phyloP scores from a whole-genome alignment of 2,888 invertebrate species.

The Protophormia terraenovae region DNA sequence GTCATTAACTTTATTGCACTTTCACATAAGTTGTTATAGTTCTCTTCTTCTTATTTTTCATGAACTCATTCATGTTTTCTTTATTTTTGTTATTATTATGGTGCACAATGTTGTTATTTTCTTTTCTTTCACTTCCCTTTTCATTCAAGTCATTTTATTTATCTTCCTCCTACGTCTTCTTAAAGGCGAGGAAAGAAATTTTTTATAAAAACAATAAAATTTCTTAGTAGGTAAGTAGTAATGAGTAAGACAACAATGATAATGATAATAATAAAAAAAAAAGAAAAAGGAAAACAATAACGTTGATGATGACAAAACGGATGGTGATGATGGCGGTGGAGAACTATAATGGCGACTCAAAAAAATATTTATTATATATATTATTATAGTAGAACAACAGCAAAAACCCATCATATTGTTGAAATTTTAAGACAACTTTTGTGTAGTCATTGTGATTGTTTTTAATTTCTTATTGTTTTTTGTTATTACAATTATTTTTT shows the following conservation, averaged over 20 bases:
- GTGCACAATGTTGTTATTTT: neutral
- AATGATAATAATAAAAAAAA: neutral
- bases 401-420: neutral
- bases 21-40: constrained; percentile 47
- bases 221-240: neutral
- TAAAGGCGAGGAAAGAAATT: neutral
- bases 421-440: neutral
- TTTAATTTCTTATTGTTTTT: neutral
- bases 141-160: neutral
- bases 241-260: no score
- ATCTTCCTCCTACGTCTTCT: neutral
- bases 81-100: neutral
- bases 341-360: neutral
- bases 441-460: neutral
- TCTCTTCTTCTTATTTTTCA: neutral
- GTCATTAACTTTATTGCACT: constrained; percentile 69
- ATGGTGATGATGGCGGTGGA: neutral
- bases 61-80: neutral
- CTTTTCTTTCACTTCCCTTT: neutral
- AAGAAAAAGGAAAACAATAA: neutral
- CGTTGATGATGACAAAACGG: neutral
- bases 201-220: neutral
- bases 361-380: neutral
- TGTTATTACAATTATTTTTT: neutral
- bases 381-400: neutral